A percentile compares a stretch with the other conserved stretches of the same genome.
Evolutionary conservation across 1,140 invertebrate genomes (phyloP).

Genomic region (Coptotermes formosanus): DNA sequence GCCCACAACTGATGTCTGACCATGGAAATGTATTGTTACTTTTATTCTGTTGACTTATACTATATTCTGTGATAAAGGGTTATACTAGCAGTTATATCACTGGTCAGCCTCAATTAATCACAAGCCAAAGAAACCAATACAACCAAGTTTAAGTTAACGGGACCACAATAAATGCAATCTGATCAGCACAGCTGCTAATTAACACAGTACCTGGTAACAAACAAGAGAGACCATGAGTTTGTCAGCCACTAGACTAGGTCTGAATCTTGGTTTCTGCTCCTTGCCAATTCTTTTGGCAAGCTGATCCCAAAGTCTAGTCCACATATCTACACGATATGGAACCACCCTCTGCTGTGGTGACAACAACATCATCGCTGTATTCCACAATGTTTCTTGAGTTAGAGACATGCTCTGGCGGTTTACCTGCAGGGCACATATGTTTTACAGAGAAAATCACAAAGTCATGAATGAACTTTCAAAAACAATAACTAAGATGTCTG

Average conservation of each 20-base stretch:
- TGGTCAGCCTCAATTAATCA: too few species aligned
- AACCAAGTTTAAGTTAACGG: too few species aligned
- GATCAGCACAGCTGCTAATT: background rate
- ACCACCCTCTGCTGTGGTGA: conserved; percentile 76
- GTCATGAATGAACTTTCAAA: too few species aligned
- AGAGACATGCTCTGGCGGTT: conserved; percentile 51
- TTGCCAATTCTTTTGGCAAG: conserved; percentile 55
- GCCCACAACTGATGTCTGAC: too few species aligned
- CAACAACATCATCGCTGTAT: conserved; percentile 76
- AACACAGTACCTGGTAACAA: conserved; percentile 67
- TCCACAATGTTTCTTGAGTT: conserved; percentile 70
- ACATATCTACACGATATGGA: conserved; percentile 75
- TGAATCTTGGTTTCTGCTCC: conserved; percentile 59
- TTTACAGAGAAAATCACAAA: too few species aligned
- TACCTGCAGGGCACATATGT: conserved; percentile 39
- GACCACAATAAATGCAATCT: background rate
- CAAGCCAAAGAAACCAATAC: too few species aligned
- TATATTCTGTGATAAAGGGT: too few species aligned
- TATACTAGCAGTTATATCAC: too few species aligned
- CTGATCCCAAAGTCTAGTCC: conserved; percentile 77
- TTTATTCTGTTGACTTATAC: too few species aligned
- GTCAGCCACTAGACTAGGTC: conserved; percentile 66
- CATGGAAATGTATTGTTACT: too few species aligned
- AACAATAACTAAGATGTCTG: too few species aligned
- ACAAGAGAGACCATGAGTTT: conserved; percentile 73